Evolutionary conservation across 2,888 invertebrate species (phyloP).

Genomic region (Didymodactylos carnosus): DNA sequence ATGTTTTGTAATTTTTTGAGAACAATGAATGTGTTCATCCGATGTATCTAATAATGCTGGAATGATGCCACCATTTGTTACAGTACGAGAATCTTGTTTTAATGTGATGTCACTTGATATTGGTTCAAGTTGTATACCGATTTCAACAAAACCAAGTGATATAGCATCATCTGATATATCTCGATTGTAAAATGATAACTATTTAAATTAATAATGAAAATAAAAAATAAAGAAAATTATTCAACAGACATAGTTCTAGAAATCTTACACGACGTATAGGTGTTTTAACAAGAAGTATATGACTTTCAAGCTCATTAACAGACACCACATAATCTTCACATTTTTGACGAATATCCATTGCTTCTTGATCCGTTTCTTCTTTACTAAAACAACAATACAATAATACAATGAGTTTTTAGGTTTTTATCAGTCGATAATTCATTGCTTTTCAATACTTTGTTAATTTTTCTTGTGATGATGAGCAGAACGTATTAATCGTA

Average conservation of each 20-base stretch:
- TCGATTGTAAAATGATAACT: constrained; percentile 9
- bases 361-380: constrained; percentile 13
- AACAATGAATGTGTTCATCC: too few relatives aligned
- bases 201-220: too few relatives aligned
- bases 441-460: background rate
- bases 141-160: constrained; percentile 11
- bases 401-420: background rate
- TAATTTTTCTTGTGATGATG: background rate
- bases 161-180: constrained; percentile 5
- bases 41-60: too few relatives aligned
- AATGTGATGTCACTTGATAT: background rate
- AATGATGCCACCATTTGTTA: too few relatives aligned
- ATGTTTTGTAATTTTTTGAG: background rate
- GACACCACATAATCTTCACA: constrained; percentile 4
- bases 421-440: background rate
- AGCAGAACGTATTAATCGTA: background rate
- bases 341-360: background rate
- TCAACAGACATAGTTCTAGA: too few relatives aligned
- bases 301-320: constrained; percentile 1
- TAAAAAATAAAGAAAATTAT: too few relatives aligned
- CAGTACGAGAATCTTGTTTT: background rate
- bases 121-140: background rate
- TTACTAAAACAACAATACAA: background rate
- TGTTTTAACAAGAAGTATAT: background rate
- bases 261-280: background rate